Base-by-base conservation (phyloP, 2,797 vertebrate genomes). In the Neosilurus hyrtlii region DNA sequence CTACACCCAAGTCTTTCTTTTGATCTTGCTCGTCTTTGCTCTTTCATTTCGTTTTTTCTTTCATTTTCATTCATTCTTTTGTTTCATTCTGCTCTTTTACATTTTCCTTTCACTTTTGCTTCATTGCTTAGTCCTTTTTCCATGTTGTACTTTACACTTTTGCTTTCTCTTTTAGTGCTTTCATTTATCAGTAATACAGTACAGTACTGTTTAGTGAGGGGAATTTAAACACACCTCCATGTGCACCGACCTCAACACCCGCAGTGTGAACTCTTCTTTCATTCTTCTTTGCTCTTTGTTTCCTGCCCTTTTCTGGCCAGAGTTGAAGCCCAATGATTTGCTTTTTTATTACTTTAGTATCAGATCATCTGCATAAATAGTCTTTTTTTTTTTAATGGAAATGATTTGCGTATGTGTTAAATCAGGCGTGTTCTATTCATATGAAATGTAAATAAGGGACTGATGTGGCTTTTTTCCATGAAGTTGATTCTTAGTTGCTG, bases 401-500 rank as follows among this genome's bases (percentile, higher is more conserved):
- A 35, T 22, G 4, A 57, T 74, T 56, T 74, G 71, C 9, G 4
- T 74, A 56, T 30, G 52, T 56, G 24, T 8, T 56, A 30, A 74
- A 56, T 30, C 24, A 30, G 54, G 72, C 18, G 0, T 73, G 52
- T 74, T 26, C 2, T 26, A 30, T 37, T 18, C 18, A 59, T 75
- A 37, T 75, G 18, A 75, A 75, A 59, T 75, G 73, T 59, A 75
- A 59, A 43, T 59, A 59, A 59, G 26, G 18, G 18, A 22, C 30
- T 22, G 56, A 59, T 59, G 9, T n/a, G 9, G 12, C 54, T 59
- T 35, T 54, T 74, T 37, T 56, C 72, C 54, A 14, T 74, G 18
- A 35, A 57, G 9, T 16, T 3, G 10, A 14, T 59, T 75, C 30
- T 59, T 54, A n/a, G 72, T 74, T 2, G 16, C 52, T 20, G 24